These are phyloP conservation scores for Lithosia quadra DNA, from an alignment of 2,888 invertebrate species.

Conservation along the genomic window DNA sequence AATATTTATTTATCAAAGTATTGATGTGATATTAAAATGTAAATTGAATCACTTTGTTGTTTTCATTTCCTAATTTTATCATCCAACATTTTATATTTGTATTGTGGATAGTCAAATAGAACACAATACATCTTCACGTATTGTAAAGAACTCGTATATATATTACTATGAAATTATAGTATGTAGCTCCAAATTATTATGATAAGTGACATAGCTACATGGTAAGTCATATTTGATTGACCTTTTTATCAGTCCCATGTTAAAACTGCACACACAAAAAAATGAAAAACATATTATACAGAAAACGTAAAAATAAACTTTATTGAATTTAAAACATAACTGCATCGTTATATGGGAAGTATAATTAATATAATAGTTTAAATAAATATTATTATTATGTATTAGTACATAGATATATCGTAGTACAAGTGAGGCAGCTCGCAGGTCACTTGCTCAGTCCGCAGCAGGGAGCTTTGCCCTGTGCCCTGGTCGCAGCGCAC, in stretches of 20 bases:
- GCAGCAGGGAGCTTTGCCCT: slow-evolving; percentile 49
- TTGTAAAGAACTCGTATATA: no score
- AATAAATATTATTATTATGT: slow-evolving; percentile 71
- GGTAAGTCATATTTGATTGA: background rate
- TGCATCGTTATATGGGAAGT: slow-evolving; percentile 68
- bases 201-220: background rate
- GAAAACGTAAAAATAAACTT: slow-evolving; percentile 85
- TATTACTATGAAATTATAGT: background rate
- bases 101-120: background rate
- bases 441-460: slow-evolving; percentile 48
- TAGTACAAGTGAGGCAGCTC: slow-evolving; percentile 49
- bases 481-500: slow-evolving; percentile 58
- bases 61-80: background rate
- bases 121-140: no score
- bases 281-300: slow-evolving; percentile 75
- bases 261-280: slow-evolving; percentile 53
- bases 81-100: background rate
- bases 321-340: slow-evolving; percentile 81
- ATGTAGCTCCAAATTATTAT: background rate
- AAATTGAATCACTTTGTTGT: background rate
- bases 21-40: slow-evolving; percentile 4
- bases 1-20: background rate
- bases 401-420: slow-evolving; percentile 51
- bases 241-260: slow-evolving; percentile 38
- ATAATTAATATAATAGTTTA: slow-evolving; percentile 54